These are phyloP conservation scores for Petrolisthes manimaculis DNA, from an alignment of 2,888 invertebrate species.

Conservation along the genomic window DNA sequence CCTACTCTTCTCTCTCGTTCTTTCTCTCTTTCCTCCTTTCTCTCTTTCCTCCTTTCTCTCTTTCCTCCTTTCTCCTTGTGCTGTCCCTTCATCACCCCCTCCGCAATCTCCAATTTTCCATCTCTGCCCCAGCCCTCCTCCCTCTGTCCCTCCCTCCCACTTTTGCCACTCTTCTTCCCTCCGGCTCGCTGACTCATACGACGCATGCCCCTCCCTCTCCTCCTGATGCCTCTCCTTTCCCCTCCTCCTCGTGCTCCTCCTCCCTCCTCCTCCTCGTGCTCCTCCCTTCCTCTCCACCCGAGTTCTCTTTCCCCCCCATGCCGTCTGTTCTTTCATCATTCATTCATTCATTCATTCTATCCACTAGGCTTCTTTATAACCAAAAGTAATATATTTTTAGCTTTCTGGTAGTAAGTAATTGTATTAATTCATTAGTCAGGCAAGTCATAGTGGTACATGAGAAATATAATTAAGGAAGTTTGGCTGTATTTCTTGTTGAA, in stretches of 20 bases:
- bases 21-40: background rate
- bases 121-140: background rate
- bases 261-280: background rate
- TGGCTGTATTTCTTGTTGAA: no score
- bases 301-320: conserved; percentile 14
- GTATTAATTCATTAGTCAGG: no score
- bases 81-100: background rate
- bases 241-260: conserved; percentile 1
- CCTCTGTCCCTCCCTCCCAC: conserved; percentile 1
- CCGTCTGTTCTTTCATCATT: background rate
- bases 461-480: no score
- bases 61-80: background rate
- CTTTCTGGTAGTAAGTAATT: no score
- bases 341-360: background rate
- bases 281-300: background rate
- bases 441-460: no score
- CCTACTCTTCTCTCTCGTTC: background rate
- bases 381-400: no score
- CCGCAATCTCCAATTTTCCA: background rate
- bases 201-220: background rate
- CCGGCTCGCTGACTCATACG: background rate
- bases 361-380: no score
- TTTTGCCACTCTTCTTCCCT: background rate
- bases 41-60: background rate
- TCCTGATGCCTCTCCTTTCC: background rate